Percentiles rank a stretch among this genome's conserved stretches.
Conservation (phyloP, 2,113 vertebrate genomes). For the Marmota monax region DNA sequence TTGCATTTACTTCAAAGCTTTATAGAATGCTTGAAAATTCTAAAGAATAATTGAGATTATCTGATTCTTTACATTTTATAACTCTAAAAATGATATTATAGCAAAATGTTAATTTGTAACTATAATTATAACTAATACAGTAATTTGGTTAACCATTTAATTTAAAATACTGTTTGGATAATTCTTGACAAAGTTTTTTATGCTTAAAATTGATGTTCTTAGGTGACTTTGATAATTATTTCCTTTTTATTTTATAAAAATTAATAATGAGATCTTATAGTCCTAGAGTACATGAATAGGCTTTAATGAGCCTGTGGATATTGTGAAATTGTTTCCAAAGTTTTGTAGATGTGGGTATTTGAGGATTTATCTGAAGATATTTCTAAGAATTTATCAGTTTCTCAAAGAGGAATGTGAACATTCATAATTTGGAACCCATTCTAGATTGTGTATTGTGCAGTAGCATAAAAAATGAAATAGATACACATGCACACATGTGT, state of each 20-base stretch:
- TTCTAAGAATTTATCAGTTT: background rate
- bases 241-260: background rate
- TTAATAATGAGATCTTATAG: background rate
- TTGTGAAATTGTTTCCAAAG: background rate
- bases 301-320: background rate
- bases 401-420: background rate
- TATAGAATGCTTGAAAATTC: background rate
- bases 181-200: background rate
- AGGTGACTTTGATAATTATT: background rate
- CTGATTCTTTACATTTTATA: background rate
- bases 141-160: background rate
- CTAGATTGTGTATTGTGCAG: rapidly evolving
- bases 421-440: background rate
- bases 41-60: background rate
- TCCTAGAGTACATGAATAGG: background rate
- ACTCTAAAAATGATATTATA: background rate
- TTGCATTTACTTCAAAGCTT: background rate
- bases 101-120: background rate
- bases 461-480: background rate
- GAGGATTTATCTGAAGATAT: background rate
- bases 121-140: background rate
- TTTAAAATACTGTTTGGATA: background rate
- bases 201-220: background rate
- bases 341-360: background rate
- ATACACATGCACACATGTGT: background rate